Evolutionary conservation across 2,113 vertebrate species (phyloP).

Genomic region (Barbus barbus): DNA sequence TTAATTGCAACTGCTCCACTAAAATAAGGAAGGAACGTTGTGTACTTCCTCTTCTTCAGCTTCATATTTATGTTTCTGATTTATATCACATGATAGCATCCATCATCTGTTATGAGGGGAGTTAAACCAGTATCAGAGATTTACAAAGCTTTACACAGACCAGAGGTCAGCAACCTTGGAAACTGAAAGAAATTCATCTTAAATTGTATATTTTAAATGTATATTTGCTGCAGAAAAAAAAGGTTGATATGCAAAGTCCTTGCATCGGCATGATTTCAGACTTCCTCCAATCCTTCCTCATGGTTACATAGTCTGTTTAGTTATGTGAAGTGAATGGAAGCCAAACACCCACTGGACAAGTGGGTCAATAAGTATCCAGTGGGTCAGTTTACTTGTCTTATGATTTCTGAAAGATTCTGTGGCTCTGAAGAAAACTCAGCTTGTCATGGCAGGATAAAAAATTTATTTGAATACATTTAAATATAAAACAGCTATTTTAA

Average conservation of each 20-base stretch:
- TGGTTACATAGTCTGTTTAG: neutral
- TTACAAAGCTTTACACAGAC: neutral
- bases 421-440: too few species aligned
- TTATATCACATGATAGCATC: neutral
- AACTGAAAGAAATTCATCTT: neutral
- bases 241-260: neutral
- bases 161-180: neutral
- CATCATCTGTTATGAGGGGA: neutral
- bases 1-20: neutral
- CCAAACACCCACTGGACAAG: too few species aligned
- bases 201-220: neutral
- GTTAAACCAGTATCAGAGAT: neutral
- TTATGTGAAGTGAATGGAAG: neutral
- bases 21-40: neutral
- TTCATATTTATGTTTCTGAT: neutral
- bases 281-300: neutral
- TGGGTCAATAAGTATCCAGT: too few species aligned
- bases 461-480: too few species aligned
- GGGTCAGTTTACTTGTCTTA: too few species aligned
- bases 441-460: too few species aligned
- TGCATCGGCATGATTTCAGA: neutral
- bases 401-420: neutral
- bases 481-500: too few species aligned
- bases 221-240: neutral
- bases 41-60: neutral